A percentile compares a stretch with the other conserved stretches of the same genome.
Evolutionary conservation across 2,113 vertebrate genomes (phyloP).

Genomic region (Mormoops blainvillei): DNA sequence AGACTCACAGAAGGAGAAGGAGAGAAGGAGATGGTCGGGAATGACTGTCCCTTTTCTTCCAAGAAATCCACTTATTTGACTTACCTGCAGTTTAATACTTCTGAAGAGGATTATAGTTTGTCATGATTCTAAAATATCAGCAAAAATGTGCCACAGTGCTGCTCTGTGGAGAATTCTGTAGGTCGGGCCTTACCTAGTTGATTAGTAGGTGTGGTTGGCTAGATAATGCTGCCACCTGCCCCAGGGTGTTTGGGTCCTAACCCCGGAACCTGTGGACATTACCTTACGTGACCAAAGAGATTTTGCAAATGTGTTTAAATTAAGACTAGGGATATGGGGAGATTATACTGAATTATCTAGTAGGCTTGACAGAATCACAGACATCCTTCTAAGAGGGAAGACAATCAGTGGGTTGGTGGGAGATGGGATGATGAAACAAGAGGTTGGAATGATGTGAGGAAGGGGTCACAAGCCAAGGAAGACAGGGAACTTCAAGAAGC

Average conservation of each 20-base stretch:
- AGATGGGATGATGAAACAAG: background rate
- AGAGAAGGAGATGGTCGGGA: background rate
- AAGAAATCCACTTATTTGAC: background rate
- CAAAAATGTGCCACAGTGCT: background rate
- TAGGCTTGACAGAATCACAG: background rate
- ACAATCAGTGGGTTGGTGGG: background rate
- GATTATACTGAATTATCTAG: background rate
- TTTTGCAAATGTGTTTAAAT: background rate
- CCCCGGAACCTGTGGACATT: fast-evolving
- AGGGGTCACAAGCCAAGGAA: background rate
- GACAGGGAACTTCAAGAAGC: fast-evolving
- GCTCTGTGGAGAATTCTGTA: background rate
- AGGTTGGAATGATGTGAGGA: background rate
- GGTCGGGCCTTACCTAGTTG: background rate
- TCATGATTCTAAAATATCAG: background rate
- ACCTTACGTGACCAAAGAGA: background rate
- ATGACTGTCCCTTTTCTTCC: background rate
- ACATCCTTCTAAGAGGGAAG: background rate
- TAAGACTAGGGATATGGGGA: background rate
- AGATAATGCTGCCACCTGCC: fast-evolving
- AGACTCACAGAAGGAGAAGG: background rate
- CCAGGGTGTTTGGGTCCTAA: background rate
- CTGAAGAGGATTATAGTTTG: background rate
- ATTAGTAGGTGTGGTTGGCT: too few species aligned
- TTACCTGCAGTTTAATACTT: background rate